phyloP scores from a whole-genome alignment of 2,888 invertebrate genomes.

The Synanthedon tipuliformis region DNA sequence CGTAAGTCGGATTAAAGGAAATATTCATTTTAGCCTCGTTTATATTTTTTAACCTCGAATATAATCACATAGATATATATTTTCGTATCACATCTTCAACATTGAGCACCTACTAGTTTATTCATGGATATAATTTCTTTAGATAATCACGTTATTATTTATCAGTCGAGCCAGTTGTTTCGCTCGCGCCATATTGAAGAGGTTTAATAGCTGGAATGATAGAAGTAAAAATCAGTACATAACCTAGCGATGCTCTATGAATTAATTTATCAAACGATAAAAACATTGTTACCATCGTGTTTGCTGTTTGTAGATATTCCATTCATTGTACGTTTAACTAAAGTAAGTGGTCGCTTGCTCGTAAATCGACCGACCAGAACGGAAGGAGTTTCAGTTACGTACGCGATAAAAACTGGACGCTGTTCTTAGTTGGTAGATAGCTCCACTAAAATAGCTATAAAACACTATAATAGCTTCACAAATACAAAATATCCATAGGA shows the following conservation, averaged over 20 bases:
- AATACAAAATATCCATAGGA: too few relatives aligned
- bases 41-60: slow-evolving; percentile 21
- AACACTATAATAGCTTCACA: neutral
- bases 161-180: too few relatives aligned
- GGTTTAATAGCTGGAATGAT: too few relatives aligned
- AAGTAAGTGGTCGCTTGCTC: neutral
- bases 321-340: neutral
- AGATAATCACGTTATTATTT: too few relatives aligned
- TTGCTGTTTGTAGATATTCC: neutral
- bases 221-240: too few relatives aligned
- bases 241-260: too few relatives aligned
- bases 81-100: too few relatives aligned
- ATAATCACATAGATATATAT: neutral
- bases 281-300: too few relatives aligned
- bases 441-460: neutral
- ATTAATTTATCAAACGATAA: too few relatives aligned
- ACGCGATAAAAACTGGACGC: neutral
- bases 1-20: slow-evolving; percentile 45
- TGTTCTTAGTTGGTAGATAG: neutral
- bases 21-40: slow-evolving; percentile 39
- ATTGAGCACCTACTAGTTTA: too few relatives aligned
- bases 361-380: neutral
- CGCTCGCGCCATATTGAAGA: too few relatives aligned
- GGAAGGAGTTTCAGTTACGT: neutral
- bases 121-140: too few relatives aligned